Evolutionary conservation across 2,888 invertebrate species (phyloP).

Genomic region (Apamea anceps): DNA sequence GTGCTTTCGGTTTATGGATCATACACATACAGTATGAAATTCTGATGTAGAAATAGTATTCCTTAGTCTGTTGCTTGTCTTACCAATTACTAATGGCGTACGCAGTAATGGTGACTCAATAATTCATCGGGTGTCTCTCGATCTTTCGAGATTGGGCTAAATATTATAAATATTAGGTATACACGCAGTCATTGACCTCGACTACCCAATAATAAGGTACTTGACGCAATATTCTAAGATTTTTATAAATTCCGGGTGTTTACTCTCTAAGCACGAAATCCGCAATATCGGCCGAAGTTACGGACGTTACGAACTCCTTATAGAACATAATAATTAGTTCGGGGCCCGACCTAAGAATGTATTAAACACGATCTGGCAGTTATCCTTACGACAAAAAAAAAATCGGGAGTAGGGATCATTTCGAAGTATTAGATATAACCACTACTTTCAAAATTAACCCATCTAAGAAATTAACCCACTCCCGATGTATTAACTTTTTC

Average conservation of each 20-base stretch:
- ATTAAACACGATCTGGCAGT: background rate
- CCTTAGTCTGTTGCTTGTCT: background rate
- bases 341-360: background rate
- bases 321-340: background rate
- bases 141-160: background rate
- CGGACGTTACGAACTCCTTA: background rate
- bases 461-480: too few relatives aligned
- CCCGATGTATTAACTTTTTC: too few relatives aligned
- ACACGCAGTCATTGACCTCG: background rate
- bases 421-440: too few relatives aligned
- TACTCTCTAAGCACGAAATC: background rate
- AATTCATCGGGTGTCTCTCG: background rate
- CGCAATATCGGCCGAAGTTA: background rate
- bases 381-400: background rate
- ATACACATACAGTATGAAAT: background rate
- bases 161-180: background rate
- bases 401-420: too few relatives aligned
- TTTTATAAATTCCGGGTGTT: background rate
- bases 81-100: background rate
- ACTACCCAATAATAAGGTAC: background rate
- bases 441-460: too few relatives aligned
- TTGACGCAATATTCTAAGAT: background rate
- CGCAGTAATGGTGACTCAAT: background rate
- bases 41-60: background rate
- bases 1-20: background rate